Conservation (phyloP, 2,113 vertebrate species). For the Aegithalos caudatus region DNA sequence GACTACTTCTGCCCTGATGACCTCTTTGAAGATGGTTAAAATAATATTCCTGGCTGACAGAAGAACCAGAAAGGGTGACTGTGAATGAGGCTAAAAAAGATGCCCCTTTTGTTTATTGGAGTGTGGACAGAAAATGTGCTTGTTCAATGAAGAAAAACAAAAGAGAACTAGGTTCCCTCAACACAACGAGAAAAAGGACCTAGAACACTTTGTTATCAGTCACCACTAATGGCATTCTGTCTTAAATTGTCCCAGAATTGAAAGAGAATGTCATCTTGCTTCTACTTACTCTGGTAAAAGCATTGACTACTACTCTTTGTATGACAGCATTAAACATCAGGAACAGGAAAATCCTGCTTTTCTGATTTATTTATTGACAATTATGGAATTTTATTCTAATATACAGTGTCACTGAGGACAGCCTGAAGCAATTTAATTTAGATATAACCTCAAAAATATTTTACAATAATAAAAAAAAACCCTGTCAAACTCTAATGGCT, state of each 20-base stretch:
- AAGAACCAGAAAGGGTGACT: neutral
- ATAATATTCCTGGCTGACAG: constrained; percentile 67
- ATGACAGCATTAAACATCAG: neutral
- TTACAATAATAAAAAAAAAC: neutral
- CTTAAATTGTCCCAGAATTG: neutral
- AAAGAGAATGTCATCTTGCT: neutral
- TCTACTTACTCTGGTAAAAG: neutral
- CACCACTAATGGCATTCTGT: neutral
- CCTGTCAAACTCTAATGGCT: neutral
- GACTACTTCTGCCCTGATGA: constrained; percentile 34
- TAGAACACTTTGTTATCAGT: neutral
- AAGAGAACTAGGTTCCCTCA: neutral
- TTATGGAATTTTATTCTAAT: neutral
- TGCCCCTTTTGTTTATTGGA: neutral
- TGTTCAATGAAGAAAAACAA: neutral
- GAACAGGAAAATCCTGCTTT: neutral
- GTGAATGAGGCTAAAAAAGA: neutral
- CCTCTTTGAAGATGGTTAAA: constrained; percentile 76
- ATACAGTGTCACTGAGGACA: neutral
- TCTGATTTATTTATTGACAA: neutral
- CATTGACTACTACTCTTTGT: neutral
- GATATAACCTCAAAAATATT: neutral
- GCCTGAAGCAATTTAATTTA: neutral
- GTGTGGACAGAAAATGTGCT: neutral
- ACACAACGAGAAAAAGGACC: neutral